These are phyloP conservation scores for Cinclus mexicanus DNA, from an alignment of 2,113 vertebrate species.

Conservation along the genomic window DNA sequence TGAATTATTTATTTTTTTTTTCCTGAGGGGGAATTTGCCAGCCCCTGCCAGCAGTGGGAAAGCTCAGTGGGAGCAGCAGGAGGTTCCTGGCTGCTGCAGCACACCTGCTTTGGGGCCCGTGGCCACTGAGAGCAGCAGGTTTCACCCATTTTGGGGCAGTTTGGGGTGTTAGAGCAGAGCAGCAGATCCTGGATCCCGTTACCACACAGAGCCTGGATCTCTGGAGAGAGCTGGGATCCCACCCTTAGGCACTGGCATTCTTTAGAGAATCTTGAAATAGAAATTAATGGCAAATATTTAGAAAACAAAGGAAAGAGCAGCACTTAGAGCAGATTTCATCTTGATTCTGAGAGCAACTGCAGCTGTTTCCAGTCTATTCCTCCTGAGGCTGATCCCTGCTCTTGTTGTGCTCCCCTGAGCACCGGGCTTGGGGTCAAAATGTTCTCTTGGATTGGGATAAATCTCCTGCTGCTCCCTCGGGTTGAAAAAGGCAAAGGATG, in stretches of 20 bases:
- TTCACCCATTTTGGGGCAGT: accelerated
- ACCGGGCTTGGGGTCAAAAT: neutral
- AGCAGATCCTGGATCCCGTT: no score
- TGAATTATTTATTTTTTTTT: neutral
- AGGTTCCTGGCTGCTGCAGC: neutral
- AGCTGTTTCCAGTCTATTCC: neutral
- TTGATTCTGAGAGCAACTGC: neutral
- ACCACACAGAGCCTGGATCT: no score
- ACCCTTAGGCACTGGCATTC: accelerated
- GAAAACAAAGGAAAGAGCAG: neutral
- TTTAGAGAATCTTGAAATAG: neutral
- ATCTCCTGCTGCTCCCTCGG: neutral
- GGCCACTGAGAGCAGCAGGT: neutral
- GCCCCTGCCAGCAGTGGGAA: neutral
- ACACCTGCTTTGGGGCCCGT: neutral
- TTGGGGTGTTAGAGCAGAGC: accelerated
- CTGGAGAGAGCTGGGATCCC: neutral
- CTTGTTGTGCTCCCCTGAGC: neutral
- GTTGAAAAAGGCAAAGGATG: neutral
- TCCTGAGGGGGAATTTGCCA: neutral
- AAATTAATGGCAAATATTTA: neutral
- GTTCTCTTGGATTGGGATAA: neutral
- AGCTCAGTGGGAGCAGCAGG: neutral
- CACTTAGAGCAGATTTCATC: neutral
- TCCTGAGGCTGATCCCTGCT: neutral